Evolutionary conservation across 2,888 invertebrate genomes (phyloP), one percentile per base, ranked within the genome.

Genomic region (Homarus gammarus): DNA sequence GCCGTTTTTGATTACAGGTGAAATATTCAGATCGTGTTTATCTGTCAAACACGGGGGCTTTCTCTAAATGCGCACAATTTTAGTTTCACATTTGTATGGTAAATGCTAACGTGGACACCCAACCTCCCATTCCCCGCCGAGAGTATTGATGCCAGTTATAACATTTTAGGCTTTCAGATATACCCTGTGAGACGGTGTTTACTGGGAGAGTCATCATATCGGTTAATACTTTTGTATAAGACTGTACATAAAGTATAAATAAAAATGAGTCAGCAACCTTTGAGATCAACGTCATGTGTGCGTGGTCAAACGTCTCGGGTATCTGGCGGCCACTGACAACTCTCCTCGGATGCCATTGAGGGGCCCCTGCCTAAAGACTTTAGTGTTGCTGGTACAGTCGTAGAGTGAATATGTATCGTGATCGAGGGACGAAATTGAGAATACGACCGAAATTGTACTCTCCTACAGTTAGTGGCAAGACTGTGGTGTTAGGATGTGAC

Each of bases 301-400:
- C 78, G 12, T 31, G 40, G 31, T 31, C 22, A 68, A 44, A 44
- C 31, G 40, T 18, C 15, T 10, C 18, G 82, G 86, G 79, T 51
- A 86, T 79, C 36, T 38, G 86, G 86, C 68, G 79, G 83, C 68
- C 70, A 40, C 33, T 89, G 91, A 89, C 91, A 91, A 75, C 78
- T 22, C 22, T 18, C 5, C 85, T 72, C 56, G 89, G 82, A 91
- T 91, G 91, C 91, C 91, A 89, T 89, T 86, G 91, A 86, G 91
- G 86, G 91, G 91, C 91, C 91, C 91, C 82, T 86, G 83, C 89
- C 91, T 89, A 81, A 89, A 89, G 89, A 85, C 89, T 79, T 89
- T 81, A 91, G 91, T 91, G 87, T 78, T 86, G 86, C 86, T 84
- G 33, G 51, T 87, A 81, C 61, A 44, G 87, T 86, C 72, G 44